Evolutionary conservation across 2,113 vertebrate genomes (phyloP).

Genomic region (Scortum barcoo): DNA sequence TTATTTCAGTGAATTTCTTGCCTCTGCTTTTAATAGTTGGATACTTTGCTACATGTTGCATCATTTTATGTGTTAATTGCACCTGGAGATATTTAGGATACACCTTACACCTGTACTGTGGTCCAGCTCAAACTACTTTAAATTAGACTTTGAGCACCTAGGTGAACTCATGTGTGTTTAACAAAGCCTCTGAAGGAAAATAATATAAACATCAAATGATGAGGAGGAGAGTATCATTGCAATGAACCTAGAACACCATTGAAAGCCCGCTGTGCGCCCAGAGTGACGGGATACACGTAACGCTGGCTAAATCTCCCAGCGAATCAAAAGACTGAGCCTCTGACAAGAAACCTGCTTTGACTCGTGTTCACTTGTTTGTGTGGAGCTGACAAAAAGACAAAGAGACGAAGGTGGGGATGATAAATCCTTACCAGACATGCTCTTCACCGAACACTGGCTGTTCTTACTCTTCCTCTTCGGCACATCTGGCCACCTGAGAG

Average conservation of each 20-base stretch:
- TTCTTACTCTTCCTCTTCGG: slow-evolving; percentile 94
- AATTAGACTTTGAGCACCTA: neutral
- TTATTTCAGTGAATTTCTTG: too few species aligned
- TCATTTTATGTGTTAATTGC: too few species aligned
- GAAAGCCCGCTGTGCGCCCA: slow-evolving; percentile 11
- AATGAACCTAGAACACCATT: slow-evolving; percentile 23
- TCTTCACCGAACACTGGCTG: slow-evolving; percentile 95
- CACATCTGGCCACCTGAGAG: slow-evolving; percentile 91
- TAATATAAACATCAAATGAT: neutral
- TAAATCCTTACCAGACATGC: slow-evolving; percentile 89
- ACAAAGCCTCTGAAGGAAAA: slow-evolving; percentile 35
- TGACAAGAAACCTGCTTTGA: neutral
- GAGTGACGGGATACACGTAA: neutral
- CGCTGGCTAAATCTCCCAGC: neutral
- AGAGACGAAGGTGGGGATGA: slow-evolving; percentile 6
- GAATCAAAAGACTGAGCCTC: slow-evolving; percentile 20
- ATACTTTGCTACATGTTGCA: too few species aligned
- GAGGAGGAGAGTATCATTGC: slow-evolving; percentile 38
- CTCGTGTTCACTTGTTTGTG: neutral
- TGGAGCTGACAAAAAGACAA: slow-evolving; percentile 15
- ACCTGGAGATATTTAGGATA: too few species aligned
- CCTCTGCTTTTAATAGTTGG: too few species aligned
- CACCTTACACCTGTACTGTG: too few species aligned
- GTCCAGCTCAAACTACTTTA: neutral
- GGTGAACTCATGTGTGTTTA: slow-evolving; percentile 22